Evolutionary conservation across 2,888 invertebrate genomes (phyloP).

Genomic region (Lymantria monacha): DNA sequence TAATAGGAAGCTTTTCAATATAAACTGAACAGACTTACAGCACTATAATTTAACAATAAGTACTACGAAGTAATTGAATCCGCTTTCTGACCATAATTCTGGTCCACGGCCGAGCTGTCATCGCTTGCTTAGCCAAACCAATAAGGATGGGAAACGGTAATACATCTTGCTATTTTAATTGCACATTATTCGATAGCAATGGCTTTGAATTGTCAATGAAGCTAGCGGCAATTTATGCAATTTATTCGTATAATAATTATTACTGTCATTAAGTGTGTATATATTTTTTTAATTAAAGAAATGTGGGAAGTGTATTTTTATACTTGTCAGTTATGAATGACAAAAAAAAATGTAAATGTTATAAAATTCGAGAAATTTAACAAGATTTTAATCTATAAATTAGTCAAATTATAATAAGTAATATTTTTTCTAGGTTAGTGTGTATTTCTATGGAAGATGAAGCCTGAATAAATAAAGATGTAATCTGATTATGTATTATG

Average conservation of each 20-base stretch:
- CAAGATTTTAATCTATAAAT: too few species aligned
- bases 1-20: constrained; percentile 28
- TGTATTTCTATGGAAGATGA: too few species aligned
- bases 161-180: constrained; percentile 22
- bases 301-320: background rate
- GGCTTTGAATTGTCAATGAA: constrained; percentile 1
- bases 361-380: too few species aligned
- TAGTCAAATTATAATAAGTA: too few species aligned
- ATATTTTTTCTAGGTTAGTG: too few species aligned
- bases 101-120: constrained; percentile 37
- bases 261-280: background rate
- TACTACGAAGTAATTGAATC: constrained; percentile 53
- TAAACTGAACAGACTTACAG: constrained; percentile 11
- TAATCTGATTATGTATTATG: too few species aligned
- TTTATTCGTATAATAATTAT: background rate
- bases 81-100: constrained; percentile 54
- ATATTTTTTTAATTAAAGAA: background rate
- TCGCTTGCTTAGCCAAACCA: constrained; percentile 22
- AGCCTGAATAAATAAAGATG: too few species aligned
- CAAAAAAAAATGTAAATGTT: too few species aligned
- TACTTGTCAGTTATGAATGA: too few species aligned
- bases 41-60: constrained; percentile 50
- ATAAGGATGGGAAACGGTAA: constrained; percentile 25
- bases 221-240: background rate
- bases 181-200: constrained; percentile 18